Evolutionary conservation across 2,797 vertebrate species (phyloP).

Genomic region (Sciurus vulgaris): DNA sequence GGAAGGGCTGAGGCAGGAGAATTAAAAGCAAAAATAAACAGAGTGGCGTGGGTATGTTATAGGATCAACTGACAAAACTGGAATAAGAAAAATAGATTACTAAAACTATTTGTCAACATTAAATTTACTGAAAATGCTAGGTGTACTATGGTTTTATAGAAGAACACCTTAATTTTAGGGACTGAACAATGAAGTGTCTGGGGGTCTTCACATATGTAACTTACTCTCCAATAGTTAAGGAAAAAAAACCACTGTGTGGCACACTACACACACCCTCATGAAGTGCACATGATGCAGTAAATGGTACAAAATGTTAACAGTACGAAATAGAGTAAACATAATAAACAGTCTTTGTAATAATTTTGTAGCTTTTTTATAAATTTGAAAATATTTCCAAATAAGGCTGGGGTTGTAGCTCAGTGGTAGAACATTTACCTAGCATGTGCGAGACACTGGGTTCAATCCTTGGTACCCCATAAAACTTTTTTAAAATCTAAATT

Average conservation of each 20-base stretch:
- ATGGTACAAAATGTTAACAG: conserved; percentile 35
- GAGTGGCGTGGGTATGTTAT: neutral
- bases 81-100: neutral
- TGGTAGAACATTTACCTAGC: too few relatives aligned
- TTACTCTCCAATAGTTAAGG: neutral
- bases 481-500: neutral
- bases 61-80: neutral
- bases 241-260: neutral
- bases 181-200: neutral
- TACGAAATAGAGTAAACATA: neutral
- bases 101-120: neutral
- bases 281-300: conserved; percentile 19
- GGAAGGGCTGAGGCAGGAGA: too few relatives aligned
- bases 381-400: neutral
- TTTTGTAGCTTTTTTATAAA: neutral
- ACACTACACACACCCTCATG: neutral
- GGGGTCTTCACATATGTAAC: neutral
- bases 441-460: too few relatives aligned
- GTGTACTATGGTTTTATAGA: neutral
- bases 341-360: neutral
- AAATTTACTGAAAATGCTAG: conserved; percentile 15
- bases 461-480: neutral
- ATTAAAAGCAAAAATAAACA: too few relatives aligned
- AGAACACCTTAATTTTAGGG: conserved; percentile 23
- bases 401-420: too few relatives aligned